phyloP scores from a whole-genome alignment of 2,888 invertebrate genomes.

The Mycalesis mineus region DNA sequence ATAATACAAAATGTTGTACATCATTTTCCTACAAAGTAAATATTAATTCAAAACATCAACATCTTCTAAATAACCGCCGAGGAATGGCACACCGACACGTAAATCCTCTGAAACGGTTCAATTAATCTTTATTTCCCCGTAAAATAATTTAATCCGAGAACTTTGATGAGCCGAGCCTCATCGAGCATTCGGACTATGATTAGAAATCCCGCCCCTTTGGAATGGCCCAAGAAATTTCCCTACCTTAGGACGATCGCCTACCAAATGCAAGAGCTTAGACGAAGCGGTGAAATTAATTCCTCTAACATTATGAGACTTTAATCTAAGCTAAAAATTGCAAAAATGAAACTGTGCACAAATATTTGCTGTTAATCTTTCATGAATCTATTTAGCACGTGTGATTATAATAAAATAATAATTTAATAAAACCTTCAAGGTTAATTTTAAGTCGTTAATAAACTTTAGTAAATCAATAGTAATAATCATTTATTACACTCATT shows the following conservation, averaged over 20 bases:
- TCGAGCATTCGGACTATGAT: slow-evolving; percentile 46
- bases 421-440: no score
- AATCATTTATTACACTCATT: no score
- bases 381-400: no score
- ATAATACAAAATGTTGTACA: no score
- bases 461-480: no score
- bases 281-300: neutral
- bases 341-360: no score
- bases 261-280: neutral
- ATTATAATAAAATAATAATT: no score
- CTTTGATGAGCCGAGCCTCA: slow-evolving; percentile 45
- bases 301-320: no score
- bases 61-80: neutral
- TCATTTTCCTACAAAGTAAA: neutral
- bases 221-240: slow-evolving; percentile 64
- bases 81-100: slow-evolving; percentile 1
- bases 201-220: slow-evolving; percentile 47
- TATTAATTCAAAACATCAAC: neutral
- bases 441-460: no score
- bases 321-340: no score
- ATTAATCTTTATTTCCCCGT: slow-evolving; percentile 30
- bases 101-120: slow-evolving; percentile 20
- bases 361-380: no score
- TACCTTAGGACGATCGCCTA: slow-evolving; percentile 27
- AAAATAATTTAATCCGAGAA: slow-evolving; percentile 51